Base-by-base conservation (phyloP, 2,888 invertebrate species). In the Siphlonurus alternatus region DNA sequence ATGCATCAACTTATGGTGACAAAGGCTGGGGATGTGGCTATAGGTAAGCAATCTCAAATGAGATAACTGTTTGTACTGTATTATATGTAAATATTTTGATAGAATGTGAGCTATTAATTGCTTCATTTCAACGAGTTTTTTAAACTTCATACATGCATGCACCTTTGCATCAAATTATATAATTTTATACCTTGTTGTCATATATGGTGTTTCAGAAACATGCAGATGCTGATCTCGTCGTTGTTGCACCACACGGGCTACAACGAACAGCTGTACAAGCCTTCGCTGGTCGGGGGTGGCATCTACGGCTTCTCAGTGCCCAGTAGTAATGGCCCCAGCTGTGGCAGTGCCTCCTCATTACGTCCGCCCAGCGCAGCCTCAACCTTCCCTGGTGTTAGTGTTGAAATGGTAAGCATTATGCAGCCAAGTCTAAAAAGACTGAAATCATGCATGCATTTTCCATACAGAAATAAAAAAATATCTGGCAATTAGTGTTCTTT, bases 1-100 rank as follows among this genome's bases (percentile, higher is more conserved):
- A 89, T 74, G 89, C 89, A 1, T 88, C 89, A 56, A 89, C 90
- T 0, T 91, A 90, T 72, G 93, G 91, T 0, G 93, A 93, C 76
- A 81, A 86, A 70, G 93, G 93, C 7, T 94, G 93, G 92, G 93
- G 93, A 1, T 94, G 94, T 72, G 94, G 94, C 0, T 93, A 93
- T 74, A 80, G 74, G 74, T 75, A 63, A 66, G 67, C 56, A 15
- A 20, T 15, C 61, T n/a, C n/a, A n/a, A 15, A 15, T 15, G 24
- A 15, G 24, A 59, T 18, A 19, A 18, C 2, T 25, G 2, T 59
- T 59, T 1, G 19, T 59, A 20, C 18, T 15, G 22, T 22, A 60
- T 23, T 7, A 19, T 60, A 20, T n/a, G 23, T 23, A 20, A 23
- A 23, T 19, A 23, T 10, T 60, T 2, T 2, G 10, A 10, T 18